Evolutionary conservation across 1,140 invertebrate genomes (phyloP).

Genomic region (Drosophila nebulosa): DNA sequence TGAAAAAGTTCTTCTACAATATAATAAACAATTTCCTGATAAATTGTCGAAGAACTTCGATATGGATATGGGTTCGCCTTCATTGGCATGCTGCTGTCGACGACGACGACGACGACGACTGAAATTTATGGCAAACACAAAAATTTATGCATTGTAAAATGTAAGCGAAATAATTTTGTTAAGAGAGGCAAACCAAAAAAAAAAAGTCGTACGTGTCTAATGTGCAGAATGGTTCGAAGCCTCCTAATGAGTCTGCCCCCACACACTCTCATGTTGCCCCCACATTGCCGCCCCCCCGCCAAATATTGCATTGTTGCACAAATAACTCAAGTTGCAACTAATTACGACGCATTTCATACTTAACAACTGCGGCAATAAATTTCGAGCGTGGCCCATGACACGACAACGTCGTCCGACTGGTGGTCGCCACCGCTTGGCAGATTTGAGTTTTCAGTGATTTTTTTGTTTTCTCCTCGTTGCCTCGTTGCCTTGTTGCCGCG

Average conservation of each 20-base stretch:
- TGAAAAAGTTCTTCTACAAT: constrained; percentile 61
- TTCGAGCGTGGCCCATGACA: constrained; percentile 72
- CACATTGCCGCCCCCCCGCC: not conserved
- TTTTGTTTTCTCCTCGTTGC: too few species aligned
- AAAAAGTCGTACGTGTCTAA: constrained; percentile 66
- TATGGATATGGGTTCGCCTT: constrained; percentile 20
- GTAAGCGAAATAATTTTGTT: constrained; percentile 48
- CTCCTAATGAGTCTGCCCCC: constrained; percentile 43
- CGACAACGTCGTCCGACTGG: constrained; percentile 58
- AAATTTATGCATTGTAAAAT: constrained; percentile 73
- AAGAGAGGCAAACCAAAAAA: not conserved
- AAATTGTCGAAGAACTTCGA: constrained; percentile 47
- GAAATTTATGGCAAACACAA: constrained; percentile 66
- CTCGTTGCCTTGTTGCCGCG: not conserved
- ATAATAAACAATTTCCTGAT: constrained; percentile 79
- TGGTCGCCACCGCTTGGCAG: constrained; percentile 33
- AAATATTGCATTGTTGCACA: constrained; percentile 69
- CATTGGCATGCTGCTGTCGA: constrained; percentile 63
- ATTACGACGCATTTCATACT: constrained; percentile 78
- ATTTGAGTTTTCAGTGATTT: constrained; percentile 42
- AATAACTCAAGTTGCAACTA: constrained; percentile 80
- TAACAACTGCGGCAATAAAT: constrained; percentile 77
- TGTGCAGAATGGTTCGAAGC: constrained; percentile 57
- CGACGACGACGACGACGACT: too few species aligned
- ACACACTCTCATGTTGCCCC: not conserved